Percentiles rank a stretch among this genome's conserved stretches.
Evolutionary conservation across 1,140 invertebrate genomes (phyloP).

Genomic region (Harlomillsia oculata): DNA sequence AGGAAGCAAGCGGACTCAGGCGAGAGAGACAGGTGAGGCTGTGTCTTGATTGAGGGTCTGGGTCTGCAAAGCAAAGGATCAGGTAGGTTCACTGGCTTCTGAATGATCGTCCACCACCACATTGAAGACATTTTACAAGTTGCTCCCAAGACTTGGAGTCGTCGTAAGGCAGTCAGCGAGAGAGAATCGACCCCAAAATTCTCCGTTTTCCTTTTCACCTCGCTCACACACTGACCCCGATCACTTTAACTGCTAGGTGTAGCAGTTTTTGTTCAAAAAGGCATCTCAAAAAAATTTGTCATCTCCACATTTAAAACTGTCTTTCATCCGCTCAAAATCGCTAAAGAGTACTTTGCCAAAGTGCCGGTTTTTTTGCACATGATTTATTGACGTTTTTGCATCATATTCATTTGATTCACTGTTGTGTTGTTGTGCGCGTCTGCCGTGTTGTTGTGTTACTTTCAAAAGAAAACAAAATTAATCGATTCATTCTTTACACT

Average conservation of each 20-base stretch:
- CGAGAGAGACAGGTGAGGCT: no score
- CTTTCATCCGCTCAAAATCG: not conserved
- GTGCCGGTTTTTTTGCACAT: not conserved
- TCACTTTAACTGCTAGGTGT: constrained; percentile 1
- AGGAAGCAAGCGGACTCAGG: no score
- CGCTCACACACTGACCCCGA: constrained; percentile 32
- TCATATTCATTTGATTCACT: not conserved
- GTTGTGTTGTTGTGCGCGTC: not conserved
- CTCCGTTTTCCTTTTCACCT: constrained; percentile 31
- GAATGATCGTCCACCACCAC: no score
- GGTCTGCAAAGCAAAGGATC: no score
- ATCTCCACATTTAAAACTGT: not conserved
- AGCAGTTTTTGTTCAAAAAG: not conserved
- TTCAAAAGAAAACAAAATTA: not conserved
- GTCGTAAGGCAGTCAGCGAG: no score
- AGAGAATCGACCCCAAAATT: constrained; percentile 25
- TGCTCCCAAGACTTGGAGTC: no score
- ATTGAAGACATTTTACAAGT: no score
- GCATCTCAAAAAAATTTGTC: not conserved
- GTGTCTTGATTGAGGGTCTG: no score
- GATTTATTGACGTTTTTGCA: not conserved
- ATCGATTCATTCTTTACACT: not conserved
- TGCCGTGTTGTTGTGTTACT: not conserved
- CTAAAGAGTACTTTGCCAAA: not conserved
- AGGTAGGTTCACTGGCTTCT: no score